Evolutionary conservation across 2,113 vertebrate genomes (phyloP), one percentile per base, ranked within the genome.

Genomic region (Bucco capensis): DNA sequence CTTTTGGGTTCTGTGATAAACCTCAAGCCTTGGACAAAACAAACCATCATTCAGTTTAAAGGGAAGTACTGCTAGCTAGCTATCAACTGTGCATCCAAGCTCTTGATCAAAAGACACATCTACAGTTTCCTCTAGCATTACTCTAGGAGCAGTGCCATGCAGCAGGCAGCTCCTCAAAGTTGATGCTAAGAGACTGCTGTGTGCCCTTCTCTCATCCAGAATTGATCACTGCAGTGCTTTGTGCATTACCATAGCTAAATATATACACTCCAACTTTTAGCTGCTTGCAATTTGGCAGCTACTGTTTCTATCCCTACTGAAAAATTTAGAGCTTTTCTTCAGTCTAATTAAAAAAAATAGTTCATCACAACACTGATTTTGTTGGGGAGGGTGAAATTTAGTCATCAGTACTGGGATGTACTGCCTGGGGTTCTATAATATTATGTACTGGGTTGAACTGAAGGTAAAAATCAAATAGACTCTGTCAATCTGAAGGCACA

Each of bases 191-290:
- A 96, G 94, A 83, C 90, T 71, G 69, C 47, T 23, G 79, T 64
- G 5, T 86, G 90, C 94, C 80, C 88, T 86, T 19, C 86, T 86
- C 93, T 95, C 95, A 96, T 95, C 93, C 56, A 96, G 83, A 96
- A 96, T 90, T 96, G 95, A 95, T 93, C 92, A 94, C 72, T 81
- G 72, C 72, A 86, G 94, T 74, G 95, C 76, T 93, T 88, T 95
- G 93, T 72, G 95, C 90, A 81, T 47, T 85, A 66, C 87, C 71
- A 30, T 28, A 83, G 62, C 95, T 71, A 56, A 93, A 94, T 23
- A 91, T 56, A 90, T 3, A 65, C 86, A 61, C 88, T 81, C 85
- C 58, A 85, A 65, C 31, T 72, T 81, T 83, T 25, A 78, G 80
- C 82, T 78, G 79, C 14, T 77, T 74, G 83, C 88, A 77, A 64